Conservation (phyloP, 2,888 invertebrate genomes). For the Drosophila lutescens region DNA sequence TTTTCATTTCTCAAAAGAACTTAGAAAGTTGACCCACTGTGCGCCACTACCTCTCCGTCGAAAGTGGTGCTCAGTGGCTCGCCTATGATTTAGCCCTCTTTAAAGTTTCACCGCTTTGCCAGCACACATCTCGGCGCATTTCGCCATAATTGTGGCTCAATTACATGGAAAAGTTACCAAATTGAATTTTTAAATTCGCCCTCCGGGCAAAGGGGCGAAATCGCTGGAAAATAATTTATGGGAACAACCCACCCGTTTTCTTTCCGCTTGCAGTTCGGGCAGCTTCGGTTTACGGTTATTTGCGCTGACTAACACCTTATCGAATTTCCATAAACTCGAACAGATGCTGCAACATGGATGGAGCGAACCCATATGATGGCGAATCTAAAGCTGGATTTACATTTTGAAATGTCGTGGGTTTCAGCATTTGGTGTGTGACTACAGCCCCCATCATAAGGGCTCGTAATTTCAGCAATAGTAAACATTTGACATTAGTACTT, state of each 20-base stretch:
- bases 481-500: no score
- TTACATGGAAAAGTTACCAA: constrained; percentile 78
- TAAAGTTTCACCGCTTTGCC: constrained; percentile 52
- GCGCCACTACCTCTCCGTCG: constrained; percentile 6
- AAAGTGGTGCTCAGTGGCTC: constrained; percentile 57
- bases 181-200: constrained; percentile 77
- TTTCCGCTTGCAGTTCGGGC: constrained; percentile 17
- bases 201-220: constrained; percentile 14
- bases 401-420: neutral
- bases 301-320: constrained; percentile 50
- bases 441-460: neutral
- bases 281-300: constrained; percentile 47
- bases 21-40: neutral
- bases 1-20: no score
- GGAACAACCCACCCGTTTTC: constrained; percentile 41
- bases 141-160: constrained; percentile 74
- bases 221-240: constrained; percentile 69
- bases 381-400: constrained; percentile 4
- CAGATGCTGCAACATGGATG: constrained; percentile 20
- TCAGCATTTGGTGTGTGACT: neutral
- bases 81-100: constrained; percentile 72
- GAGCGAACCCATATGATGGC: constrained; percentile 7
- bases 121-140: constrained; percentile 46
- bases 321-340: constrained; percentile 37
- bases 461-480: neutral